Percentiles rank a stretch among this genome's conserved stretches.
These are phyloP conservation scores for Pammene aurita DNA, from an alignment of 2,888 invertebrate genomes.

Conservation along the genomic window DNA sequence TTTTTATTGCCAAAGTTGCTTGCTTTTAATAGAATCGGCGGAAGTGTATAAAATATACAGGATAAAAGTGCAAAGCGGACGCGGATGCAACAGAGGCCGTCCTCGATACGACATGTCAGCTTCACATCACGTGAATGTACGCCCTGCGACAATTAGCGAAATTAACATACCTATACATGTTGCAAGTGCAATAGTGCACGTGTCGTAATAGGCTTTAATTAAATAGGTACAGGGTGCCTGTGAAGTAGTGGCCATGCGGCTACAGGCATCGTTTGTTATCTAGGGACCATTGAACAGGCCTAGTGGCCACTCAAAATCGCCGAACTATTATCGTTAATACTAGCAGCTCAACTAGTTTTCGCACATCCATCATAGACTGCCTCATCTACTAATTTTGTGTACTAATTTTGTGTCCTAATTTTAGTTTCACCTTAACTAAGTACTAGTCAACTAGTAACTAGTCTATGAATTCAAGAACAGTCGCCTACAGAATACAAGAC, in stretches of 20 bases:
- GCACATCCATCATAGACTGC: too few relatives aligned
- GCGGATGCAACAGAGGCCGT: conserved; percentile 15
- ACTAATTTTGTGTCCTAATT: too few relatives aligned
- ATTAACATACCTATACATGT: conserved; percentile 14
- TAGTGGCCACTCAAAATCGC: too few relatives aligned
- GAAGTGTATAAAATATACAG: conserved; percentile 12
- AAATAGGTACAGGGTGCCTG: not conserved
- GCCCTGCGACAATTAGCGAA: conserved; percentile 1
- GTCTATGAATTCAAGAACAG: too few relatives aligned
- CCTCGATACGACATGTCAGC: conserved; percentile 4
- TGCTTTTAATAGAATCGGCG: conserved; percentile 4
- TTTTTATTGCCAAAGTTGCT: not conserved
- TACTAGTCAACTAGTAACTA: too few relatives aligned
- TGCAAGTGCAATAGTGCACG: not conserved
- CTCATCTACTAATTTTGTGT: too few relatives aligned
- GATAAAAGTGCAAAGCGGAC: conserved; percentile 26
- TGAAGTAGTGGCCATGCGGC: not conserved
- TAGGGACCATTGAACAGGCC: too few relatives aligned
- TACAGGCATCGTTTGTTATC: too few relatives aligned
- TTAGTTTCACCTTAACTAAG: too few relatives aligned
- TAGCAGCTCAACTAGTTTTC: too few relatives aligned
- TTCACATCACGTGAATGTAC: not conserved
- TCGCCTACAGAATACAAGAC: too few relatives aligned
- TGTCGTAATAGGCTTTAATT: not conserved
- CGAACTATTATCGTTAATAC: too few relatives aligned